Base-by-base conservation (phyloP, 2,888 invertebrate genomes). In the Melanotus villosus region DNA sequence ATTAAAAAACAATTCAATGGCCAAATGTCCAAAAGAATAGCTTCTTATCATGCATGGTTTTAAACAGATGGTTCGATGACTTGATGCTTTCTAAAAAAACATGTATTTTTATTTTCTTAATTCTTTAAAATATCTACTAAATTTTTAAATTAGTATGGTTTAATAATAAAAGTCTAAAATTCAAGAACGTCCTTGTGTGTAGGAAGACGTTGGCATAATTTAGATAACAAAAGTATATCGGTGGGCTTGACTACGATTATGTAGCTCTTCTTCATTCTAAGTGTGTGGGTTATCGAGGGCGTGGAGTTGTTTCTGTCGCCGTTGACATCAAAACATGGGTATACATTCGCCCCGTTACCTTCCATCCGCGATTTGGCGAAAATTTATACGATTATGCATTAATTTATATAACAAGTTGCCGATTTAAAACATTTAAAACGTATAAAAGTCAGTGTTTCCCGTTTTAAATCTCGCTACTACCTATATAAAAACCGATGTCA, bases 401-500 rank as follows among this genome's bases (percentile, higher is more conserved):
- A 21, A 47, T 47, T 47, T 23, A 23, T 23, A 47, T 6, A 23
- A 47, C 12, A 23, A 23, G 47, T 12, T 10, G 4, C 23, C 26
- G 12, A 23, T 23, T 47, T 47, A 10, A 47, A 12, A 43, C 43
- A 10, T 43, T 43, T 19, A 43, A 19, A 1, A 10, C 18, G 23
- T 26, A 16, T 30, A 50, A 50, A 23, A 21, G 50, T 50, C 23
- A 6, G 2, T 21, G 47, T 47, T 23, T 23, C 47, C 50, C 14
- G 26, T 50, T 50, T 23, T 50, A 26, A 50, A n/a, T 50, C 12
- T 26, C 30, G 23, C 23, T 50, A 30, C 50, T 50, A 30, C 14
- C n/a, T 26, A 43, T 10, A 43, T 19, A 58, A 58, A 58, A 58
- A 43, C 23, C 41, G 43, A 58, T 43, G 58, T 58, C 58, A 58